A percentile compares a stretch with the other conserved stretches of the same genome.
phyloP scores from a whole-genome alignment of 2,888 invertebrate genomes.

The Agrilus cyanescens region DNA sequence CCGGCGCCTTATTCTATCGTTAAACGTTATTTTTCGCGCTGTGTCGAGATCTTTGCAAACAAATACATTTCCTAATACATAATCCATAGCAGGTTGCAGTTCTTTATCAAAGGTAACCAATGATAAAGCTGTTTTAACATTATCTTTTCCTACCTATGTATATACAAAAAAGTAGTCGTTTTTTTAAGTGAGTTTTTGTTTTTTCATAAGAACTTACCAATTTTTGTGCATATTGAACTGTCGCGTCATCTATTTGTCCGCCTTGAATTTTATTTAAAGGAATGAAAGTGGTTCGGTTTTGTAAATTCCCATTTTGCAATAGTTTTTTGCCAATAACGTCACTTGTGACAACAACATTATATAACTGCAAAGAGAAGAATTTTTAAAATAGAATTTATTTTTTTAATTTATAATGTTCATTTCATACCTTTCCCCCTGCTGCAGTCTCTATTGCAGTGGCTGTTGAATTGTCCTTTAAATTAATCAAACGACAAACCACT shows the following conservation, averaged over 20 bases:
- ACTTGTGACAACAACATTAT: slow-evolving; percentile 82
- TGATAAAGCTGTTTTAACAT: slow-evolving; percentile 70
- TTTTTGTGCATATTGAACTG: slow-evolving; percentile 54
- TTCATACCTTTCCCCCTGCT: slow-evolving; percentile 68
- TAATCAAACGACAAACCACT: slow-evolving; percentile 67
- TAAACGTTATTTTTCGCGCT: slow-evolving; percentile 72
- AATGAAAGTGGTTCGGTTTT: slow-evolving; percentile 72
- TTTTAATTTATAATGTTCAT: slow-evolving; percentile 2
- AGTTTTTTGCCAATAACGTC: slow-evolving; percentile 76
- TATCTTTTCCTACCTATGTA: slow-evolving; percentile 63
- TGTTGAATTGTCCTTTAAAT: slow-evolving; percentile 54
- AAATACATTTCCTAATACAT: slow-evolving; percentile 77
- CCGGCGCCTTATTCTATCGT: slow-evolving; percentile 52
- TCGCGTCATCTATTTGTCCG: slow-evolving; percentile 44
- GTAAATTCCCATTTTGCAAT: slow-evolving; percentile 69
- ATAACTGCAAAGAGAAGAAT: slow-evolving; percentile 48
- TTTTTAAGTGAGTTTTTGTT: background rate
- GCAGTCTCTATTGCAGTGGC: slow-evolving; percentile 75
- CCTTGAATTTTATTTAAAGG: slow-evolving; percentile 80
- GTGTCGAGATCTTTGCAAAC: slow-evolving; percentile 70
- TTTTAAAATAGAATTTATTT: slow-evolving; percentile 7
- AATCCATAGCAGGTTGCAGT: slow-evolving; percentile 68
- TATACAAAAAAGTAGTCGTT: slow-evolving; percentile 7
- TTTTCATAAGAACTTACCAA: slow-evolving; percentile 40
- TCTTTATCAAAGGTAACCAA: slow-evolving; percentile 58